Conservation (phyloP, 2,113 vertebrate species). For the Saguinus midas region DNA sequence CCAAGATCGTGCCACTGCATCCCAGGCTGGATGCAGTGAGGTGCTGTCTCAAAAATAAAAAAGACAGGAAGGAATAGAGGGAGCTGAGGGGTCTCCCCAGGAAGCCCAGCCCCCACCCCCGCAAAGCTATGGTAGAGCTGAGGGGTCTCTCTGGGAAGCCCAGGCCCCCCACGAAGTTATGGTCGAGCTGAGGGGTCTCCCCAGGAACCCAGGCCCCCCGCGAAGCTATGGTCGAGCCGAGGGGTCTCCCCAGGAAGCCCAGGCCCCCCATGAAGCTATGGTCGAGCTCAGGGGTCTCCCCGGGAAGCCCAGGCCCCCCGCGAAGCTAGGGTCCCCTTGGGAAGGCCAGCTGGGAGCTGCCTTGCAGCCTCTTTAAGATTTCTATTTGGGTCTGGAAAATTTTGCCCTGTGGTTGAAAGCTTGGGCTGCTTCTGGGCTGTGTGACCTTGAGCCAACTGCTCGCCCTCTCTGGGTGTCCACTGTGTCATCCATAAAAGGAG, state of each 20-base stretch:
- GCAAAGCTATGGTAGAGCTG: background rate
- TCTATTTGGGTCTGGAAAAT: background rate
- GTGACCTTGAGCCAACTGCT: slow-evolving; percentile 41
- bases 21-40: no score
- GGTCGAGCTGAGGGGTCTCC: background rate
- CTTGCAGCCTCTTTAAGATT: no score
- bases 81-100: background rate
- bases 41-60: no score
- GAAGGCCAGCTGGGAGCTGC: background rate
- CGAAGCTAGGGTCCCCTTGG: background rate
- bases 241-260: no score
- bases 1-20: no score
- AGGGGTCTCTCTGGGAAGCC: background rate
- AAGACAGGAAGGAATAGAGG: background rate
- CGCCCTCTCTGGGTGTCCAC: slow-evolving; percentile 10
- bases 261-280: no score
- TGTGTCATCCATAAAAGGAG: background rate
- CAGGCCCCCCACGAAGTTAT: background rate
- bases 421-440: slow-evolving; percentile 13
- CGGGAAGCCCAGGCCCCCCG: background rate
- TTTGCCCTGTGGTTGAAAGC: background rate
- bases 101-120: no score
- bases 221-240: no score
- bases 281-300: background rate
- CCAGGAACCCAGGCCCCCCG: no score